phyloP scores from a whole-genome alignment of 2,113 vertebrate genomes.

The Micronisus gabar region DNA sequence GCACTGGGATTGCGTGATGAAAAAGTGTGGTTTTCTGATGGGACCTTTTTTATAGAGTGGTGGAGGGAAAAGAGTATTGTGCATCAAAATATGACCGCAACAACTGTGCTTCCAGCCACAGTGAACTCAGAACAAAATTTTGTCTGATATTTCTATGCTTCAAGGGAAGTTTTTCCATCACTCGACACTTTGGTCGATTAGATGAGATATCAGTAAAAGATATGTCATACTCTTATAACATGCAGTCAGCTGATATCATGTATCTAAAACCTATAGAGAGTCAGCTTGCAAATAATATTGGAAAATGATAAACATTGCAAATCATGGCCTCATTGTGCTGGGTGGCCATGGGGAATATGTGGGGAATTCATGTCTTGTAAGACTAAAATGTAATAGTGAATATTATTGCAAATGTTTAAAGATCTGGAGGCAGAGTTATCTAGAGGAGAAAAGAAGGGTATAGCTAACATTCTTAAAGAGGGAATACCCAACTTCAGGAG shows the following conservation, averaged over 20 bases:
- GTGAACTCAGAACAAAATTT: neutral
- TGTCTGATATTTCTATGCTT: neutral
- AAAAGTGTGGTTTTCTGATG: neutral
- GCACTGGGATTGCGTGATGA: neutral
- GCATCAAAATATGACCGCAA: neutral
- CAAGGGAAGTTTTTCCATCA: neutral
- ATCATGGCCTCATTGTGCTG: neutral
- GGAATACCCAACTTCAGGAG: neutral
- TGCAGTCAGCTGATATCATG: neutral
- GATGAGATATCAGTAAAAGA: neutral
- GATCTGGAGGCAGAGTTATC: neutral
- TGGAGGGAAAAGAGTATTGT: neutral
- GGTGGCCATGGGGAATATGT: neutral
- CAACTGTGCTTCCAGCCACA: neutral
- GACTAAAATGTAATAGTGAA: neutral
- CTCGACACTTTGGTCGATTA: neutral
- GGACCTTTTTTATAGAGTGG: neutral
- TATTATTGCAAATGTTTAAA: neutral
- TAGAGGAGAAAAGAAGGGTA: neutral
- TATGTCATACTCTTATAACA: neutral
- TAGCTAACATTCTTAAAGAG: neutral
- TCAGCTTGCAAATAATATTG: neutral
- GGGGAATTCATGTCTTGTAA: neutral
- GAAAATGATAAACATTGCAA: neutral
- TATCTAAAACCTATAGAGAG: neutral